Base-by-base conservation (phyloP, 1,140 invertebrate genomes). In the Olivierus martensii region DNA sequence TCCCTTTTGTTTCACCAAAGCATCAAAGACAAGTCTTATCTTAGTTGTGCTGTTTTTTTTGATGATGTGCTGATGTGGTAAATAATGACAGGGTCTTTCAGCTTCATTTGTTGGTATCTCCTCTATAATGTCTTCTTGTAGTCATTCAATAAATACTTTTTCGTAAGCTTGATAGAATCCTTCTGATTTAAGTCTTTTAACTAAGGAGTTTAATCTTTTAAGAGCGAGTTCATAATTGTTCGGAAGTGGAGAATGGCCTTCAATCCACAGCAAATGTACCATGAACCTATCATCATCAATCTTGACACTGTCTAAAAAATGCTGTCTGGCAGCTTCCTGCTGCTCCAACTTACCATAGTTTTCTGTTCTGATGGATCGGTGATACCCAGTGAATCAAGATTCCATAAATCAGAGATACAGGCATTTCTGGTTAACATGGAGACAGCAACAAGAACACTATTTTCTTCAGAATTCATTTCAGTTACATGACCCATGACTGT, bases 301-400 rank as follows among this genome's bases (percentile, higher is more conserved):
- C 28, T 39, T 52, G 28, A 65, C 59, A 14, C 65, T 66, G 9
- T 34, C 56, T 19, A 39, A 34, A 56, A 68, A 68, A 54, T 66
- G 51, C 12, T 58, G 51, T 38, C 56, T 52, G 0, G 57, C 60
- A n/a, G 51, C 59, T 18, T 57, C 52, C 50, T 65, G 39, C 4
- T 6, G 2, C 7, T 18, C 55, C 15, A 51, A 22, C 39, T 64
- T 61, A n/a, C n/a, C n/a, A n/a, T n/a, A 34, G 60, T 49, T 53
- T 59, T 51, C 39, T 59, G 64, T 54, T 63, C 57, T 14, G 53
- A 49, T 0, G 66, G 65, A 53, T 71, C 66, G 10, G 7, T 42
- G 37, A 71, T 69, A 22, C 67, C 68, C 4, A 71, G 19, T 17
- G 60, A 57, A 46, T 71, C 69, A 21, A 71, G 52, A 12, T 42